Conservation (phyloP, 1,140 invertebrate species). For the Bombus affinis region DNA sequence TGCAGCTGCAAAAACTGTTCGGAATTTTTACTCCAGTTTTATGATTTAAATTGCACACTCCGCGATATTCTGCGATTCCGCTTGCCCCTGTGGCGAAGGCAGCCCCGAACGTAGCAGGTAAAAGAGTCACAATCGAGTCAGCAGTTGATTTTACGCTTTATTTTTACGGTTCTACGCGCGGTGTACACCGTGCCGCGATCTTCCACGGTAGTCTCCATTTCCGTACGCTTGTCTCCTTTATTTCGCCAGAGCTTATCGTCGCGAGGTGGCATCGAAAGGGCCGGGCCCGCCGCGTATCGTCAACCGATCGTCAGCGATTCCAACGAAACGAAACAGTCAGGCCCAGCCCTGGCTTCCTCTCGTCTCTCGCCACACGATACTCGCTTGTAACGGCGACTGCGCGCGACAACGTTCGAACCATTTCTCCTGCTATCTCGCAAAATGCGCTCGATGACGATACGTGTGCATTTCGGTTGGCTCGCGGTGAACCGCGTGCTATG, state of each 20-base stretch:
- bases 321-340: no score
- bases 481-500: slow-evolving; percentile 63
- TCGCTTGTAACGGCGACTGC: not conserved
- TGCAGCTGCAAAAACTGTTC: slow-evolving; percentile 56
- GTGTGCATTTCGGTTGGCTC: slow-evolving; percentile 43
- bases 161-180: slow-evolving; percentile 77
- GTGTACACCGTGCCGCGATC: no score
- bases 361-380: no score
- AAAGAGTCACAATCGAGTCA: slow-evolving; percentile 74
- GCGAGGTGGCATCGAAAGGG: no score
- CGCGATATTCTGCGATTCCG: slow-evolving; percentile 70
- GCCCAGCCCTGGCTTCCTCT: no score
- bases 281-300: no score
- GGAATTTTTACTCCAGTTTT: slow-evolving; percentile 78
- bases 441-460: slow-evolving; percentile 57
- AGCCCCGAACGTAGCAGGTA: not conserved
- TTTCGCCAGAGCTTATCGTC: no score
- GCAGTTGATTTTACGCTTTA: slow-evolving; percentile 80
- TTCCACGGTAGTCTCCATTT: no score
- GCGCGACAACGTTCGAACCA: not conserved
- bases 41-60: slow-evolving; percentile 80
- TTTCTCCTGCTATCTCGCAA: slow-evolving; percentile 37
- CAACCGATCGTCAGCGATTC: no score
- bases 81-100: not conserved
- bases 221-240: no score